phyloP scores from a whole-genome alignment of 2,113 vertebrate species.

The Mus spicilegus region DNA sequence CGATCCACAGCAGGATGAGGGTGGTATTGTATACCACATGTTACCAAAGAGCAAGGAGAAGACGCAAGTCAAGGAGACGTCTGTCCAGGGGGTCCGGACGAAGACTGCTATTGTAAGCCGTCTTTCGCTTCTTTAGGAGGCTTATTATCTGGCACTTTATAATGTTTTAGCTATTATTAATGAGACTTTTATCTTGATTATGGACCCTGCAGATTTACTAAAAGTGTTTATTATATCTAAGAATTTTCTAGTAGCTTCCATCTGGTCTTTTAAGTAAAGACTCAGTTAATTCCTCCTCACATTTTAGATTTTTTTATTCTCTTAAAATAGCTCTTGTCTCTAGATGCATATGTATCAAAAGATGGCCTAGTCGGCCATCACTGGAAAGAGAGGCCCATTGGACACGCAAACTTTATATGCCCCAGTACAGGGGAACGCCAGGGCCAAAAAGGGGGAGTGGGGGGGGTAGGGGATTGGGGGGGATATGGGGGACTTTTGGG shows the following conservation, averaged over 20 bases:
- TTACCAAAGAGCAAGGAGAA: not conserved
- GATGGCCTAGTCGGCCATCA: no score
- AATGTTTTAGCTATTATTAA: not conserved
- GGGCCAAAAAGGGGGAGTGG: no score
- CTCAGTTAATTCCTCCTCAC: not conserved
- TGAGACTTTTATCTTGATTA: not conserved
- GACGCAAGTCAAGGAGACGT: fast-evolving
- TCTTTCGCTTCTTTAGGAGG: not conserved
- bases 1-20: fast-evolving
- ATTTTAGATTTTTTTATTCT: not conserved
- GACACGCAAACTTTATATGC: no score
- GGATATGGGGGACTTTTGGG: no score
- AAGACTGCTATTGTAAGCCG: not conserved
- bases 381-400: no score
- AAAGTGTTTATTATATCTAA: not conserved
- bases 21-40: not conserved
- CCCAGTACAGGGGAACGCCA: no score
- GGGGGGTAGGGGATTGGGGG: no score
- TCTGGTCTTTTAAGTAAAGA: not conserved
- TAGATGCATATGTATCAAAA: no score
- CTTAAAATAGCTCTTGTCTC: not conserved
- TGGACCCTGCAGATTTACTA: not conserved
- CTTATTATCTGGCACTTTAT: not conserved
- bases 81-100: not conserved
- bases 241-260: not conserved